phyloP scores from a whole-genome alignment of 2,113 vertebrate genomes.

The Ceratotherium simum region DNA sequence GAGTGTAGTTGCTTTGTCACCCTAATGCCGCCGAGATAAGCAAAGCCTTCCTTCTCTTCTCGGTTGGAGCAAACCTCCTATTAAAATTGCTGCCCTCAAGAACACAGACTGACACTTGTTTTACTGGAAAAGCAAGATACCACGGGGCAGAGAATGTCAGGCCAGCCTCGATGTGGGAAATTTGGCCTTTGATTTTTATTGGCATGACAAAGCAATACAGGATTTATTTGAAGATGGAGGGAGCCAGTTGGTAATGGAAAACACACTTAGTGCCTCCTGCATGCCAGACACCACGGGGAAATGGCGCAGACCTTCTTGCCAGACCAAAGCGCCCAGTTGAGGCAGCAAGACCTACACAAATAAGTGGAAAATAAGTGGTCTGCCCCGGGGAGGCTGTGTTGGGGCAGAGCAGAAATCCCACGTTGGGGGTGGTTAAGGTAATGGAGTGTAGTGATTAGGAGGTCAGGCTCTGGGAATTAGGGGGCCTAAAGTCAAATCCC shows the following conservation, averaged over 20 bases:
- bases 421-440: background rate
- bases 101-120: constrained; percentile 59
- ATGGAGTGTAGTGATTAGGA: background rate
- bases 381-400: background rate
- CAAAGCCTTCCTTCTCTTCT: background rate
- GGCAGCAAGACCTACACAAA: background rate
- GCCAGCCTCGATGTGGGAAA: background rate
- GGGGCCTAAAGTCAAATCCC: background rate
- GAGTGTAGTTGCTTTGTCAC: constrained; percentile 13
- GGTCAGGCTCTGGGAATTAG: background rate
- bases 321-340: background rate
- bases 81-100: constrained; percentile 11
- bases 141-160: background rate
- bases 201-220: constrained; percentile 48
- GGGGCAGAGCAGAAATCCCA: background rate
- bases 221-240: constrained; percentile 38
- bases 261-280: background rate
- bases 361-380: background rate
- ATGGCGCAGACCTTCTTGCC: background rate
- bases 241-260: background rate
- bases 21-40: background rate
- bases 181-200: constrained; percentile 57
- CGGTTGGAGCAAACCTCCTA: background rate
- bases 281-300: background rate
- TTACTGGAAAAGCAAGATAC: constrained; percentile 62